phyloP scores from a whole-genome alignment of 2,888 invertebrate species.

The Parasteatoda lunata region DNA sequence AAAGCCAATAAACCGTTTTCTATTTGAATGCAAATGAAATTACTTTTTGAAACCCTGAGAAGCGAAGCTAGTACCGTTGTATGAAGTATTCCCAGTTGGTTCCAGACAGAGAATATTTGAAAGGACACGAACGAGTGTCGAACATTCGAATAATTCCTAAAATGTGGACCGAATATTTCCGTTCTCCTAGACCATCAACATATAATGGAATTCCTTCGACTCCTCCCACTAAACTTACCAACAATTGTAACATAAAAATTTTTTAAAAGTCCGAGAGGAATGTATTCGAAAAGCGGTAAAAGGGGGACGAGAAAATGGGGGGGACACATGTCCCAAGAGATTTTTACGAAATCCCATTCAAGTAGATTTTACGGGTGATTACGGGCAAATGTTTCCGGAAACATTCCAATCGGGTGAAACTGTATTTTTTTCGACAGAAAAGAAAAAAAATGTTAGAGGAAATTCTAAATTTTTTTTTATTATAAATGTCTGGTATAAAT shows the following conservation, averaged over 20 bases:
- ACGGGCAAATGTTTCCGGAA: slow-evolving; percentile 20
- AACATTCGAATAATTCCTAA: background rate
- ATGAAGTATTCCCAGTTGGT: too few relatives aligned
- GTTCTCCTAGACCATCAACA: slow-evolving; percentile 8
- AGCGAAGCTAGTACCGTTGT: too few relatives aligned
- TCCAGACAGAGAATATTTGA: too few relatives aligned
- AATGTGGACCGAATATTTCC: background rate
- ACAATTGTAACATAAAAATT: slow-evolving; percentile 27
- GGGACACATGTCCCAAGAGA: background rate
- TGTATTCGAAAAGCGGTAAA: background rate
- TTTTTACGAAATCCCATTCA: slow-evolving; percentile 10
- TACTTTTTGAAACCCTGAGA: too few relatives aligned
- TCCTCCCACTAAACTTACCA: slow-evolving; percentile 7
- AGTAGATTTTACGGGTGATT: slow-evolving; percentile 31
- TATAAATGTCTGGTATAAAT: too few relatives aligned
- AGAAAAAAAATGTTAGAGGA: too few relatives aligned
- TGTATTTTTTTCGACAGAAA: background rate
- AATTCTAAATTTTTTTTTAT: too few relatives aligned
- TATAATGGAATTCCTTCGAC: slow-evolving; percentile 6
- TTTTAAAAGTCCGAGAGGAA: background rate
- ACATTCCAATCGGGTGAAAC: slow-evolving; percentile 14
- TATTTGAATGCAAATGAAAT: too few relatives aligned
- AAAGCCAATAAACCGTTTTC: too few relatives aligned
- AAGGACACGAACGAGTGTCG: background rate
- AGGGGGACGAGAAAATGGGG: background rate